phyloP scores from a whole-genome alignment of 2,888 invertebrate species.

The Alloplasta piceator region DNA sequence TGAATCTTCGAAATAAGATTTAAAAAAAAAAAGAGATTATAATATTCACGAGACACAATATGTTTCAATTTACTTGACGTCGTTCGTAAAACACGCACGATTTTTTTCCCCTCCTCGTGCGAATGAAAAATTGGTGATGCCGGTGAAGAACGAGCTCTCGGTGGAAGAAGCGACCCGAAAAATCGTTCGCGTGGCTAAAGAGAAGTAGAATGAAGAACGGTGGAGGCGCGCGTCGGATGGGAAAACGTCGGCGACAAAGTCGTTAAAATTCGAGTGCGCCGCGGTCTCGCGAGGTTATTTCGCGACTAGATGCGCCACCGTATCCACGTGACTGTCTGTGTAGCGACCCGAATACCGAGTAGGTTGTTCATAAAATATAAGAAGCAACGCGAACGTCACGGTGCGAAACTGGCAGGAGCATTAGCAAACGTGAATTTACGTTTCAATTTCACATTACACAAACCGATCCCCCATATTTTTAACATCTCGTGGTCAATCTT shows the following conservation, averaged over 20 bases:
- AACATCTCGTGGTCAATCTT: constrained; percentile 40
- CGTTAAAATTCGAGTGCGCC: constrained; percentile 56
- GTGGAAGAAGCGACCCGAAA: constrained; percentile 25
- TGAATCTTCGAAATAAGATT: too few species aligned
- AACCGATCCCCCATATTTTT: not conserved
- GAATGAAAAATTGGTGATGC: constrained; percentile 19
- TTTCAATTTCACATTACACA: constrained; percentile 62
- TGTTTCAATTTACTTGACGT: constrained; percentile 5
- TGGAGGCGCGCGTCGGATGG: constrained; percentile 5
- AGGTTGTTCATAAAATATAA: constrained; percentile 56
- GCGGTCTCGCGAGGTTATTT: constrained; percentile 47
- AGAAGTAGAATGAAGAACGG: not conserved
- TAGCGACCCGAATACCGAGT: constrained; percentile 51
- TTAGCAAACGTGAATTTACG: constrained; percentile 63
- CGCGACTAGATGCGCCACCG: constrained; percentile 12
- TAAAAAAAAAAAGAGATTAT: too few species aligned
- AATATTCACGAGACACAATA: not conserved
- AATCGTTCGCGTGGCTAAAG: constrained; percentile 15
- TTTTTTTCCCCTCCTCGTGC: not conserved
- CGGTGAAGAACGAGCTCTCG: constrained; percentile 10
- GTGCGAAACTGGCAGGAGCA: constrained; percentile 58
- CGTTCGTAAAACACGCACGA: not conserved
- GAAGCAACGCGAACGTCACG: constrained; percentile 35
- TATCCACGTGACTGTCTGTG: not conserved
- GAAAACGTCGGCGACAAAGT: constrained; percentile 47